These are phyloP conservation scores for Ceyx margarethae DNA, from an alignment of 2,113 vertebrate species.

Conservation along the genomic window DNA sequence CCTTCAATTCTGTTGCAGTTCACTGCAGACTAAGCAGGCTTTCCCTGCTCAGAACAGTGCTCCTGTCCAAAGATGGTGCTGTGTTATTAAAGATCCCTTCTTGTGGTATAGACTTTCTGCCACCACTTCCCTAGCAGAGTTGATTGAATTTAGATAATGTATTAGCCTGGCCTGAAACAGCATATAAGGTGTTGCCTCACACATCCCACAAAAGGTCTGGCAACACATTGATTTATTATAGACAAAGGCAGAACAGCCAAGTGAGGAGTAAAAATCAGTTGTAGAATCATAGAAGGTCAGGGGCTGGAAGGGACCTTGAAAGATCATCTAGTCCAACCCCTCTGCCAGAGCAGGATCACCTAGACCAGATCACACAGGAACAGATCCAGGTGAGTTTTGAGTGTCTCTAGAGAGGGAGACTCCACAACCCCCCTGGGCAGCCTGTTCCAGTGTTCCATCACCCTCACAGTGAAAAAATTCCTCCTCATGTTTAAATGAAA, in stretches of 20 bases:
- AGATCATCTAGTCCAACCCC: too few relatives aligned
- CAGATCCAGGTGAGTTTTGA: too few relatives aligned
- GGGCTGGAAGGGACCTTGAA: too few relatives aligned
- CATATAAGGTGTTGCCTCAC: background rate
- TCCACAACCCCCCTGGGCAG: too few relatives aligned
- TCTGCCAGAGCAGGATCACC: too few relatives aligned
- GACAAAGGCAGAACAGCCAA: background rate
- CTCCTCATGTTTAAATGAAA: too few relatives aligned
- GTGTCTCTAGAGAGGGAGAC: too few relatives aligned
- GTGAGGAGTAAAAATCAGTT: background rate
- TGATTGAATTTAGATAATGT: background rate
- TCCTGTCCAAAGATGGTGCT: background rate
- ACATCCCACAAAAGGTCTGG: background rate
- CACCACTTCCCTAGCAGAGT: background rate
- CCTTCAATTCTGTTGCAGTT: background rate
- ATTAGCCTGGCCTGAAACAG: background rate
- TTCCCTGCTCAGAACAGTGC: background rate
- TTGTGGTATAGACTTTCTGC: background rate
- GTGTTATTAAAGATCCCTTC: background rate
- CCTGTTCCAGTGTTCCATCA: too few relatives aligned
- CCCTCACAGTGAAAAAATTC: too few relatives aligned
- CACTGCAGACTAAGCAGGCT: background rate
- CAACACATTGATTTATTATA: background rate
- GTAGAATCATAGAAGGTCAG: too few relatives aligned
- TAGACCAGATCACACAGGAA: too few relatives aligned